Evolutionary conservation across 1,140 invertebrate species (phyloP).

Genomic region (Panagrolaimus sp.): DNA sequence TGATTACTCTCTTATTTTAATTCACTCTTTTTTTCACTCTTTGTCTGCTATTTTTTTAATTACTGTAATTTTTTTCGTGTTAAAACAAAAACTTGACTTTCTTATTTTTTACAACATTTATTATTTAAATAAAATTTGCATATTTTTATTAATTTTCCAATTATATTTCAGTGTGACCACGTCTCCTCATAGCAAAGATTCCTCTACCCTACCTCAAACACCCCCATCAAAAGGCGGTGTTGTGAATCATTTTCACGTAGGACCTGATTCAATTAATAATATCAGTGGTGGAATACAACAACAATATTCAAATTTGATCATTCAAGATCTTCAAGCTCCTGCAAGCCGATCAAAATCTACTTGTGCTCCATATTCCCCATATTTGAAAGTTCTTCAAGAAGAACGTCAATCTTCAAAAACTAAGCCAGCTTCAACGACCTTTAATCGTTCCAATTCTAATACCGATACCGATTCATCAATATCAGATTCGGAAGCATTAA

Average conservation of each 20-base stretch:
- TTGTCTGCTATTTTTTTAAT: too few relatives aligned
- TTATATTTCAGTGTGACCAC: constrained; percentile 1
- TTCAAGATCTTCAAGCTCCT: background rate
- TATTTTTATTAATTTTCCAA: too few relatives aligned
- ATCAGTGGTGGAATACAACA: too few relatives aligned
- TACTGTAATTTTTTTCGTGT: too few relatives aligned
- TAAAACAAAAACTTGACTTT: too few relatives aligned
- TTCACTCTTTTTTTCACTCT: too few relatives aligned
- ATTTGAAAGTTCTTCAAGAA: background rate
- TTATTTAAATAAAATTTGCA: too few relatives aligned
- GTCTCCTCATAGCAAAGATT: constrained; percentile 11
- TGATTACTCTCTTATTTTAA: too few relatives aligned
- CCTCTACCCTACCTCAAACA: background rate
- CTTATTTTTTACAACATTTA: too few relatives aligned
- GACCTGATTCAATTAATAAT: background rate
- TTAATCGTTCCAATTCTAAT: too few relatives aligned
- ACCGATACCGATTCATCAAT: background rate
- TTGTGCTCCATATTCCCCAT: background rate
- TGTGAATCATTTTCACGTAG: constrained; percentile 14
- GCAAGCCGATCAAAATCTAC: background rate
- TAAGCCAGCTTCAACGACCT: too few relatives aligned
- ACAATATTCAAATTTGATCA: too few relatives aligned
- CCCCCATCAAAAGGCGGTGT: background rate
- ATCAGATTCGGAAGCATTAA: background rate
- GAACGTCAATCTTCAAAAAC: background rate